These are phyloP conservation scores for Camelus bactrianus DNA, from an alignment of 2,113 vertebrate genomes.

Conservation along the genomic window DNA sequence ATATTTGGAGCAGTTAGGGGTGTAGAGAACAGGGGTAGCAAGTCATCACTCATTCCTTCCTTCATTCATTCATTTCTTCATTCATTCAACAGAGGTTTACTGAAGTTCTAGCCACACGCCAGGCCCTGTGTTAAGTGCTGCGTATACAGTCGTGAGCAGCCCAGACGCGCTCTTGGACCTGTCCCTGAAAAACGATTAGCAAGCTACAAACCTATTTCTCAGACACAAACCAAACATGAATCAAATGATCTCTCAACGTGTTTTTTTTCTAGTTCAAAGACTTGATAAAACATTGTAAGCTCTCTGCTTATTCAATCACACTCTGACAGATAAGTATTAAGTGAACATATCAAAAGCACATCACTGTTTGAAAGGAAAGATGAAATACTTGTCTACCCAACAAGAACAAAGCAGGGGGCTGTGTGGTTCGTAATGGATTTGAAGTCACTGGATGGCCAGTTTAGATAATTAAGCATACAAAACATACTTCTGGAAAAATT, in stretches of 20 bases:
- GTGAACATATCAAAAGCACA: constrained; percentile 58
- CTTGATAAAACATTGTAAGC: constrained; percentile 24
- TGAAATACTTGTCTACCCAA: constrained; percentile 48
- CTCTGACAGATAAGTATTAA: constrained; percentile 52
- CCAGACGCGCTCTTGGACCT: not conserved
- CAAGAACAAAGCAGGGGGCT: constrained; percentile 14
- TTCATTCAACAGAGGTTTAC: not conserved
- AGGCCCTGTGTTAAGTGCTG: not conserved
- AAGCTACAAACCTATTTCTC: constrained; percentile 38
- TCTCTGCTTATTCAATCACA: constrained; percentile 35
- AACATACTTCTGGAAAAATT: constrained; percentile 50
- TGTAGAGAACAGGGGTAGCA: not conserved
- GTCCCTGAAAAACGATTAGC: not conserved
- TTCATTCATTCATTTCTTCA: not conserved
- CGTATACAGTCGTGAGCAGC: not conserved
- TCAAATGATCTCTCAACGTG: not conserved
- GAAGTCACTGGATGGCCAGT: constrained; percentile 27
- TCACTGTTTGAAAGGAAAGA: constrained; percentile 53
- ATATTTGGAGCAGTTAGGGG: not conserved
- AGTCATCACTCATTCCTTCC: not conserved
- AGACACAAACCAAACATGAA: not conserved
- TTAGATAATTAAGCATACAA: constrained; percentile 66
- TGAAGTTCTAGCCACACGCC: not conserved
- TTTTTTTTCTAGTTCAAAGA: constrained; percentile 37
- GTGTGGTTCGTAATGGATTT: constrained; percentile 32